phyloP scores from a whole-genome alignment of 2,113 vertebrate genomes.

The Tetrao urogallus region DNA sequence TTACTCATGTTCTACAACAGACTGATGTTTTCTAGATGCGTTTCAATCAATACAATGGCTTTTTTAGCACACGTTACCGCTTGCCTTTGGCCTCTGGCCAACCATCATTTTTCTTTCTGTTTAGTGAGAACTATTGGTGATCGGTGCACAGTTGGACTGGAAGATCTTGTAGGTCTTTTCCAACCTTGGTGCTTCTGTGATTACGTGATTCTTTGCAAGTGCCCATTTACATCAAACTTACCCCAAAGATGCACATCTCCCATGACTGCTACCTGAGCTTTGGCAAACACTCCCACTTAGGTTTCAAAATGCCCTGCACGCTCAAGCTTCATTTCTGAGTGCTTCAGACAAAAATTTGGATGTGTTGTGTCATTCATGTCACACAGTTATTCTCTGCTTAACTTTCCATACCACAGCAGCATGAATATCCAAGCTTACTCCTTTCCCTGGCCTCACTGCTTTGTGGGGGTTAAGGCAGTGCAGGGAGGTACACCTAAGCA shows the following conservation, averaged over 20 bases:
- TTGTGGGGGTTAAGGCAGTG: neutral
- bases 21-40: slow-evolving; percentile 49
- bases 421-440: slow-evolving; percentile 30
- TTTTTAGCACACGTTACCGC: slow-evolving; percentile 27
- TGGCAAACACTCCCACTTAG: neutral
- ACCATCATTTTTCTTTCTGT: slow-evolving; percentile 18
- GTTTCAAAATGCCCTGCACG: neutral
- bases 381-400: slow-evolving; percentile 3
- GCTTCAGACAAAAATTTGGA: slow-evolving; percentile 24
- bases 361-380: slow-evolving; percentile 34
- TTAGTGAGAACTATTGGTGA: too few relatives aligned
- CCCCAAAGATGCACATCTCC: slow-evolving; percentile 36
- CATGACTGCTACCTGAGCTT: slow-evolving; percentile 25
- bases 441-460: neutral
- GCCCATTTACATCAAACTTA: slow-evolving; percentile 51
- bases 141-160: too few relatives aligned
- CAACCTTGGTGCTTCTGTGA: too few relatives aligned
- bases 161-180: too few relatives aligned
- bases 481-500: neutral
- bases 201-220: slow-evolving; percentile 1
- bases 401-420: neutral
- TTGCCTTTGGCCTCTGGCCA: slow-evolving; percentile 24
- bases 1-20: slow-evolving; percentile 60
- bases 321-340: neutral
- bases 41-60: slow-evolving; percentile 63